These are phyloP conservation scores for Callyntrura guangdongensis DNA, from an alignment of 2,888 invertebrate species.

Conservation along the genomic window DNA sequence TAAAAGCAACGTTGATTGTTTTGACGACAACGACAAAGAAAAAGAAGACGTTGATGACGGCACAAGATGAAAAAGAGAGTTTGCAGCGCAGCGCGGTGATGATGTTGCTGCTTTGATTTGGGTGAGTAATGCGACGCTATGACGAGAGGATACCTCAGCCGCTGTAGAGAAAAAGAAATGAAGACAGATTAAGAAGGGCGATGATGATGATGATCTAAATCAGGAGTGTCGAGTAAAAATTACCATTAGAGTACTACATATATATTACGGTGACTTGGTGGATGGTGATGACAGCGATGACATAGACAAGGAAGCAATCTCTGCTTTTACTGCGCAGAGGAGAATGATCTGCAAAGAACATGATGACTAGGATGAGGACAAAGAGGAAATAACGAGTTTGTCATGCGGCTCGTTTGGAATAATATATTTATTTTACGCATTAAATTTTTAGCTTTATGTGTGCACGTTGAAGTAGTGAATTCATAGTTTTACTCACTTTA, in stretches of 20 bases:
- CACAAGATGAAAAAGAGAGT: background rate
- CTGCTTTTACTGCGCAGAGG: constrained; percentile 3
- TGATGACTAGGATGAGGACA: too few relatives aligned
- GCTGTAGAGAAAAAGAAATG: background rate
- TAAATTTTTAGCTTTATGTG: too few relatives aligned
- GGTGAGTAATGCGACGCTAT: background rate
- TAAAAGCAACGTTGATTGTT: constrained; percentile 11
- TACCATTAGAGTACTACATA: background rate
- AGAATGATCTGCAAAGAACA: too few relatives aligned
- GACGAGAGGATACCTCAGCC: background rate
- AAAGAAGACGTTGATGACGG: background rate
- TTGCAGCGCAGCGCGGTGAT: background rate
- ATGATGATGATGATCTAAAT: background rate
- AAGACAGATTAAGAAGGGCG: background rate
- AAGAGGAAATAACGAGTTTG: too few relatives aligned
- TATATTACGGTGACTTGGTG: background rate
- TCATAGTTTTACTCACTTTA: too few relatives aligned
- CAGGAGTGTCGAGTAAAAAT: background rate
- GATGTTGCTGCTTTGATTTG: background rate
- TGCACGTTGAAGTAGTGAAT: too few relatives aligned
- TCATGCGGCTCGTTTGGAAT: too few relatives aligned
- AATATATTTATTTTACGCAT: too few relatives aligned
- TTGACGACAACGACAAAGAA: background rate
- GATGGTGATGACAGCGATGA: constrained; percentile 7
- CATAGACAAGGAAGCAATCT: background rate